Conservation (phyloP, 2,888 invertebrate species). For the Plutella xylostella region DNA sequence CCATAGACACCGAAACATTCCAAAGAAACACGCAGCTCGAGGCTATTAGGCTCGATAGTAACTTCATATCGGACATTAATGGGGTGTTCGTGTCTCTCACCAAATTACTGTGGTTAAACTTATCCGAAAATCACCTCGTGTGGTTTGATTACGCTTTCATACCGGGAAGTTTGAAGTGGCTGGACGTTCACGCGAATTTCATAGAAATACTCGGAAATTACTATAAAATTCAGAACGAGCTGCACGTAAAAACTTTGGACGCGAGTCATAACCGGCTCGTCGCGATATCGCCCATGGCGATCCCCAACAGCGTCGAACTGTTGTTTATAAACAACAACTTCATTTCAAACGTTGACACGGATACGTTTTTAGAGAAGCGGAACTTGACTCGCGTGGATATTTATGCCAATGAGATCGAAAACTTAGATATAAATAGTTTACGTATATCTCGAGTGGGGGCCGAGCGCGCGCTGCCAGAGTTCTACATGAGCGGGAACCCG, state of each 20-base stretch:
- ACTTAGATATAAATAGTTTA: constrained; percentile 84
- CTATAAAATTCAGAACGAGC: constrained; percentile 84
- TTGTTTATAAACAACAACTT: constrained; percentile 92
- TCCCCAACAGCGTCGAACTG: constrained; percentile 88
- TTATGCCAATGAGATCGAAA: constrained; percentile 88
- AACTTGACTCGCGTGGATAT: constrained; percentile 89
- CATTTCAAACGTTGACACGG: constrained; percentile 81
- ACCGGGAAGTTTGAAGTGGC: constrained; percentile 87
- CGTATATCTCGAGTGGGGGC: constrained; percentile 77
- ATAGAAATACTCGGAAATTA: constrained; percentile 90
- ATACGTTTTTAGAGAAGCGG: constrained; percentile 86
- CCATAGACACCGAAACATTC: constrained; percentile 87
- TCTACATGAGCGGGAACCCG: constrained; percentile 93
- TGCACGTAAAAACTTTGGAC: constrained; percentile 85
- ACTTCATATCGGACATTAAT: constrained; percentile 89
- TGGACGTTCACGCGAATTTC: constrained; percentile 91
- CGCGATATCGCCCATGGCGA: constrained; percentile 81
- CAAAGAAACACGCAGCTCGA: constrained; percentile 85
- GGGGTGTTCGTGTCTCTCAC: constrained; percentile 88
- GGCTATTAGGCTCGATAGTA: constrained; percentile 88
- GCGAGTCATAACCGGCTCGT: constrained; percentile 90
- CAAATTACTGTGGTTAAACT: constrained; percentile 86
- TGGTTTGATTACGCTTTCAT: constrained; percentile 95
- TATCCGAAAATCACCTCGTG: constrained; percentile 90
- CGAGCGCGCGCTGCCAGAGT: constrained; percentile 82